phyloP scores from a whole-genome alignment of 2,113 vertebrate species.

The Aptenodytes patagonicus region DNA sequence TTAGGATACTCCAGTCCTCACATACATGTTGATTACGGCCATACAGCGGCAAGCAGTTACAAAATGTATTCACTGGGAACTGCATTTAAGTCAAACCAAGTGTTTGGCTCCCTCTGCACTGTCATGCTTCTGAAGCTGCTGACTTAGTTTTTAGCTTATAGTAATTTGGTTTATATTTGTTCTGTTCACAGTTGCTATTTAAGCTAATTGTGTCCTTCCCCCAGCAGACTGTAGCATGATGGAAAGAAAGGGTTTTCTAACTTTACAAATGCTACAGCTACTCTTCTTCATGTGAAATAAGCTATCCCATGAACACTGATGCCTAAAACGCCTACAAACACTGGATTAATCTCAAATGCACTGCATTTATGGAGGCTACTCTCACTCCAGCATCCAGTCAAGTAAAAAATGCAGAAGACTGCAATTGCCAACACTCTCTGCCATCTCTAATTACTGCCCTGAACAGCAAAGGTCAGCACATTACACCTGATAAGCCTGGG shows the following conservation, averaged over 20 bases:
- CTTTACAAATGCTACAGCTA: not conserved
- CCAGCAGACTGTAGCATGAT: not conserved
- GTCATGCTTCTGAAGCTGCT: not conserved
- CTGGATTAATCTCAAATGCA: not conserved
- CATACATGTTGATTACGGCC: not conserved
- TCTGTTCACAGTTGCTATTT: not conserved
- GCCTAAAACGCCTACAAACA: not conserved
- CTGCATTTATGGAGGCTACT: not conserved
- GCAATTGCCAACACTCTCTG: not conserved
- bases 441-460: constrained; percentile 24
- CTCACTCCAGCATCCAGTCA: not conserved
- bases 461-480: constrained; percentile 21
- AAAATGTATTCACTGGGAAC: not conserved
- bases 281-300: not conserved
- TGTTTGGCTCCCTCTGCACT: not conserved
- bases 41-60: not conserved
- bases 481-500: constrained; percentile 24
- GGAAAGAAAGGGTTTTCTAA: not conserved
- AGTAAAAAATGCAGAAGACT: constrained; percentile 8
- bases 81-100: not conserved
- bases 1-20: not conserved
- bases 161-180: not conserved
- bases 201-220: not conserved
- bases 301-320: not conserved
- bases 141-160: not conserved